Percentiles rank a stretch among this genome's conserved stretches.
Evolutionary conservation across 2,113 vertebrate genomes (phyloP).

Genomic region (Amazona guildingii): DNA sequence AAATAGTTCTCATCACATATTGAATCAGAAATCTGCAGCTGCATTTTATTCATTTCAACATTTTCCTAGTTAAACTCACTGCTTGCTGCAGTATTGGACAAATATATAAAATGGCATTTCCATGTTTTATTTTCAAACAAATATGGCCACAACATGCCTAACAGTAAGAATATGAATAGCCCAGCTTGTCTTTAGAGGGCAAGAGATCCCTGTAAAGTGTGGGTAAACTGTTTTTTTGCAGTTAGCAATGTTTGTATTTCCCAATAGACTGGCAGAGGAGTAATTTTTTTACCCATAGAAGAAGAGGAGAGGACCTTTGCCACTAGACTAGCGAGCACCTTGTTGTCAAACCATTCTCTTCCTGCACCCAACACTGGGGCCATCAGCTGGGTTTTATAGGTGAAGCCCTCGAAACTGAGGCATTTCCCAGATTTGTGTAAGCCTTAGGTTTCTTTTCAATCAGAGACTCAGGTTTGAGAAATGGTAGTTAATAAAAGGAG

Average conservation of each 20-base stretch:
- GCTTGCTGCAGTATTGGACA: neutral
- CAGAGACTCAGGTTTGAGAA: neutral
- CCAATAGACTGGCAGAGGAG: neutral
- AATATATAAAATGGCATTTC: conserved; percentile 60
- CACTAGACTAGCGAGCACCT: neutral
- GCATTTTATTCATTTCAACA: conserved; percentile 21
- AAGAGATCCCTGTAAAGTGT: neutral
- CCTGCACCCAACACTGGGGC: neutral
- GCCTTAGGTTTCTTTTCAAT: neutral
- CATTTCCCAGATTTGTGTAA: neutral
- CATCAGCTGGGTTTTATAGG: neutral
- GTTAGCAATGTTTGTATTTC: neutral
- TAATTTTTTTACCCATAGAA: neutral
- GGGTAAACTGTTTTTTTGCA: neutral
- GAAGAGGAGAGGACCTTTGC: neutral
- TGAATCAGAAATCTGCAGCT: conserved; percentile 19
- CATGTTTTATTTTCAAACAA: neutral
- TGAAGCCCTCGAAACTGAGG: neutral
- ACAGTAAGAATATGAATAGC: neutral
- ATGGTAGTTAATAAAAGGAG: neutral
- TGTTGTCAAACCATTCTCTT: neutral
- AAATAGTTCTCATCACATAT: conserved; percentile 26
- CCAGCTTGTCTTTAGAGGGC: neutral
- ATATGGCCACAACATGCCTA: neutral
- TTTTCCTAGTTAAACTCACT: conserved; percentile 62